Evolutionary conservation across 2,113 vertebrate genomes (phyloP).

Genomic region (Probosciger aterrimus): DNA sequence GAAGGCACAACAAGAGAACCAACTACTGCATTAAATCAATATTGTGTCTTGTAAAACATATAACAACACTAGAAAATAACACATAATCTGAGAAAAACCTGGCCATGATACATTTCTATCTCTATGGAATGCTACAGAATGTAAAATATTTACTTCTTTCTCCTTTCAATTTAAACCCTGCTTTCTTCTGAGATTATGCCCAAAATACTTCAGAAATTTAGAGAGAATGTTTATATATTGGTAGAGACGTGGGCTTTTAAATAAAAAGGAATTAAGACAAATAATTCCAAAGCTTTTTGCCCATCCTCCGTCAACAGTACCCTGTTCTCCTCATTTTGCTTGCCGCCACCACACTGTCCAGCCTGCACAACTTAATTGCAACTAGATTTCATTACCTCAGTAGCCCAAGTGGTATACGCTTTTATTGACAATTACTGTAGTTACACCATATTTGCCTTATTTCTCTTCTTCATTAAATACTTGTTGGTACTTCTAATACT

Average conservation of each 20-base stretch:
- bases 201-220: conserved; percentile 18
- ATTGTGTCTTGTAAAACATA: conserved; percentile 62
- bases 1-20: conserved; percentile 48
- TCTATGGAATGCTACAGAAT: conserved; percentile 26
- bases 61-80: conserved; percentile 52
- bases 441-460: neutral
- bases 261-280: neutral
- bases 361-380: neutral
- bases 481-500: neutral
- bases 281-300: neutral
- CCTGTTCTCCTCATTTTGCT: neutral
- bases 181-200: conserved; percentile 7
- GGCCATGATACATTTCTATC: conserved; percentile 42
- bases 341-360: neutral
- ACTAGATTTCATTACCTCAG: neutral
- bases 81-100: conserved; percentile 54
- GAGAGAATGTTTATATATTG: neutral
- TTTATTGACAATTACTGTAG: neutral
- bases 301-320: neutral
- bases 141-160: conserved; percentile 40
- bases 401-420: neutral
- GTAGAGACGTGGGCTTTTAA: neutral
- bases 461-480: neutral
- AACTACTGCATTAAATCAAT: conserved; percentile 63
- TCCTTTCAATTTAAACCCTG: neutral